phyloP scores from a whole-genome alignment of 2,797 vertebrate species.

The Ceyx erithaca region DNA sequence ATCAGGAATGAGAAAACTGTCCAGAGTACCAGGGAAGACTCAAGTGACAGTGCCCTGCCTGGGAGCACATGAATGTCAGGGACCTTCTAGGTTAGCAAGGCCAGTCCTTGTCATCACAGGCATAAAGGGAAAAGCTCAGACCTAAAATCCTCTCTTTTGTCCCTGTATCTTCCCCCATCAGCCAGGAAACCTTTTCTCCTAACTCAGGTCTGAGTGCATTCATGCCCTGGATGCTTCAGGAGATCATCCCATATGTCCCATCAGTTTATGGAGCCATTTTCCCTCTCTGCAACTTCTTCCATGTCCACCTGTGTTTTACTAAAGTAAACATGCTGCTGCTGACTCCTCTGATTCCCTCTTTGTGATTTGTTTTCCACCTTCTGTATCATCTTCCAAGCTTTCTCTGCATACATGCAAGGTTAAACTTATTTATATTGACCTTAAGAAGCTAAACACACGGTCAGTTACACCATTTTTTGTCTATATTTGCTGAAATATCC shows the following conservation, averaged over 20 bases:
- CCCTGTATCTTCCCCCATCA: neutral
- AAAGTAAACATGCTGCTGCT: neutral
- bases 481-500: neutral
- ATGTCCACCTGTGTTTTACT: neutral
- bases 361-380: neutral
- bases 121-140: neutral
- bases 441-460: neutral
- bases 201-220: rapidly evolving
- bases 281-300: neutral
- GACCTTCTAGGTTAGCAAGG: neutral
- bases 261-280: neutral
- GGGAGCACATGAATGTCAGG: neutral
- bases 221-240: neutral
- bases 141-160: neutral
- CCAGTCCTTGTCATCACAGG: neutral
- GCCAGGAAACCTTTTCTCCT: neutral
- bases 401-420: neutral
- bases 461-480: neutral
- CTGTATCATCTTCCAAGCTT: neutral
- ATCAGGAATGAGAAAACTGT: neutral
- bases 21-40: neutral
- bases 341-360: neutral
- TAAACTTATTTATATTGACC: neutral
- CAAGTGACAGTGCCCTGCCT: neutral
- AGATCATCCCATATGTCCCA: neutral